Evolutionary conservation across 2,113 vertebrate genomes (phyloP).

Genomic region (Miniopterus natalensis): DNA sequence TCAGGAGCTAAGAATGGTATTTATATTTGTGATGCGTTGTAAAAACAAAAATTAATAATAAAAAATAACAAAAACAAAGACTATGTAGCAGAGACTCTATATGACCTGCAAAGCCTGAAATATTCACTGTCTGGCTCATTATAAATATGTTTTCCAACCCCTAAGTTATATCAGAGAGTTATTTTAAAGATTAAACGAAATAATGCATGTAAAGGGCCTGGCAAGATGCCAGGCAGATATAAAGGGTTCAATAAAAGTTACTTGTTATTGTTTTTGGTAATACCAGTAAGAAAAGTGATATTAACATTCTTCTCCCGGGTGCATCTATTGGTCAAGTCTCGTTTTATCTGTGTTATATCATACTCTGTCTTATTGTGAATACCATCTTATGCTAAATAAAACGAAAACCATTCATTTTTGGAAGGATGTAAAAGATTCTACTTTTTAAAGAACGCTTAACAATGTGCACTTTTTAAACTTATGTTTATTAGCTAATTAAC

Average conservation of each 20-base stretch:
- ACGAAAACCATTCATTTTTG: not conserved
- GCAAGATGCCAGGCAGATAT: not conserved
- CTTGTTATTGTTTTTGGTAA: not conserved
- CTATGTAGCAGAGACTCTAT: not conserved
- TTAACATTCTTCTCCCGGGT: not conserved
- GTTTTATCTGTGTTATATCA: not conserved
- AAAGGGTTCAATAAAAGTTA: not conserved
- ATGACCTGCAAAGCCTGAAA: not conserved
- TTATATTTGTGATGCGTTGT: not conserved
- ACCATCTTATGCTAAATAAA: slow-evolving; percentile 18
- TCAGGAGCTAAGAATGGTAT: not conserved
- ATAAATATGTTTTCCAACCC: not conserved
- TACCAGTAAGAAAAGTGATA: not conserved
- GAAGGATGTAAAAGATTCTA: not conserved
- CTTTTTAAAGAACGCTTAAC: not conserved
- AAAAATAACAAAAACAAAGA: not conserved
- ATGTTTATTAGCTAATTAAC: slow-evolving; percentile 52
- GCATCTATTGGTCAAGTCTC: not conserved
- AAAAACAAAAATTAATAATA: not conserved
- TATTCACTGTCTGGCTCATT: not conserved
- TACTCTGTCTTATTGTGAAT: not conserved
- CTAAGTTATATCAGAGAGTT: not conserved
- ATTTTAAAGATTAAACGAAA: slow-evolving; percentile 28
- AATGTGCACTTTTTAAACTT: not conserved
- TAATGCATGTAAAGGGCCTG: not conserved